Percentiles rank a stretch among this genome's conserved stretches.
Conservation (phyloP, 92 coral and sea anemone species). For the Paramuricea clavata region DNA sequence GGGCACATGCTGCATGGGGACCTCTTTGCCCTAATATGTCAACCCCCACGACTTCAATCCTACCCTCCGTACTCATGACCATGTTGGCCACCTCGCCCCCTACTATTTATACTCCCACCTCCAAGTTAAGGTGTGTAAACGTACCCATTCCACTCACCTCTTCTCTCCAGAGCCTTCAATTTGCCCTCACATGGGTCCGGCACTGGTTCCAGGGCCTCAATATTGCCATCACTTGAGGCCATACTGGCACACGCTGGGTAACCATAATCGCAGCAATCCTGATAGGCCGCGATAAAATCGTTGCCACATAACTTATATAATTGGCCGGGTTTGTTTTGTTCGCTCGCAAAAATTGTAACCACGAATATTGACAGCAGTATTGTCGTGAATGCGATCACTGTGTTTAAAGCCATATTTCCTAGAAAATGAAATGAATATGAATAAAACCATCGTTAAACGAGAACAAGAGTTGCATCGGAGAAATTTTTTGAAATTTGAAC, state of each 20-base stretch:
- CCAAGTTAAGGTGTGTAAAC: too few relatives aligned
- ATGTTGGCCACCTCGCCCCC: too few relatives aligned
- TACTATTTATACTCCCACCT: too few relatives aligned
- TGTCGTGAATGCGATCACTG: neutral
- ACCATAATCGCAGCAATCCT: neutral
- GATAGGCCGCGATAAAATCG: neutral
- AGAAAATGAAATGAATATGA: neutral
- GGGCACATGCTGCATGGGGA: too few relatives aligned
- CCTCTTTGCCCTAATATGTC: too few relatives aligned
- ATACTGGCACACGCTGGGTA: neutral
- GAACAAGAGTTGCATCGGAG: too few relatives aligned
- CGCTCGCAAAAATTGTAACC: neutral
- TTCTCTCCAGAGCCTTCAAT: neutral
- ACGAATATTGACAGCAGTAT: neutral
- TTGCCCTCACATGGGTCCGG: too few relatives aligned
- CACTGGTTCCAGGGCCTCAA: too few relatives aligned
- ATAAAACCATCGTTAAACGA: too few relatives aligned
- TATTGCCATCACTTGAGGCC: neutral
- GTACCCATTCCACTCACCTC: neutral
- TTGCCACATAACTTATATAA: neutral
- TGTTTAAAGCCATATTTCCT: neutral
- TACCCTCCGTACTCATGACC: too few relatives aligned
- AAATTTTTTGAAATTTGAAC: too few relatives aligned
- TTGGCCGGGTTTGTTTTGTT: neutral
- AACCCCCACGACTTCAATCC: too few relatives aligned